These are phyloP conservation scores for Eupeodes luniger DNA, from an alignment of 2,888 invertebrate genomes.

Conservation along the genomic window DNA sequence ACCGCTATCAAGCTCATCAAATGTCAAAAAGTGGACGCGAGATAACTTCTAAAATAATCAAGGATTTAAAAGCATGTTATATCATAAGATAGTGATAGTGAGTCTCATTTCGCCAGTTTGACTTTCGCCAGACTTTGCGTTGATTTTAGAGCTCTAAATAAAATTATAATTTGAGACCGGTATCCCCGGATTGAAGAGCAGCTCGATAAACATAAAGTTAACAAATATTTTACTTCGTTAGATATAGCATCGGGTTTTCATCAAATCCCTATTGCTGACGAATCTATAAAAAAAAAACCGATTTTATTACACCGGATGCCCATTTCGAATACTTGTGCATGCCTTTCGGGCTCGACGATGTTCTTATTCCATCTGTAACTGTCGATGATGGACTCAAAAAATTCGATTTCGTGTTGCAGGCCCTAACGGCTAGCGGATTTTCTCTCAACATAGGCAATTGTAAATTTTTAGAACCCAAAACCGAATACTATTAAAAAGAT, in stretches of 20 bases:
- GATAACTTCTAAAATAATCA: neutral
- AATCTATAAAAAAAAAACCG: conserved; percentile 27
- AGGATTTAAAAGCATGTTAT: neutral
- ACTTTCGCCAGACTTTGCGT: neutral
- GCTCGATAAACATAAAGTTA: neutral
- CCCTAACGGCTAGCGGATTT: neutral
- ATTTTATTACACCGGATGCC: conserved; percentile 41
- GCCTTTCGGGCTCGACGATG: conserved; percentile 23
- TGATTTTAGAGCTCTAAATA: neutral
- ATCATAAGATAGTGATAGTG: neutral
- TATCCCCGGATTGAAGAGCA: neutral
- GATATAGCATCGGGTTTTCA: conserved; percentile 33
- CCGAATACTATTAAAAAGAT: too few relatives aligned
- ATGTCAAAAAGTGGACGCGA: neutral
- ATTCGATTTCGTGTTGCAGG: neutral
- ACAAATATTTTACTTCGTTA: conserved; percentile 21
- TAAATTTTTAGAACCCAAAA: neutral
- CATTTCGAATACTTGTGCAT: conserved; percentile 43
- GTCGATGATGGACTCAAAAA: neutral
- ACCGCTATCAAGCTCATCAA: neutral
- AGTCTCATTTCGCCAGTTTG: neutral
- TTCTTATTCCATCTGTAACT: neutral
- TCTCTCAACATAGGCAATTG: neutral
- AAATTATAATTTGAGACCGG: neutral
- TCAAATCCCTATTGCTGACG: conserved; percentile 19